Conservation (phyloP, 2,113 vertebrate species). For the Corythornis madagascariensis region DNA sequence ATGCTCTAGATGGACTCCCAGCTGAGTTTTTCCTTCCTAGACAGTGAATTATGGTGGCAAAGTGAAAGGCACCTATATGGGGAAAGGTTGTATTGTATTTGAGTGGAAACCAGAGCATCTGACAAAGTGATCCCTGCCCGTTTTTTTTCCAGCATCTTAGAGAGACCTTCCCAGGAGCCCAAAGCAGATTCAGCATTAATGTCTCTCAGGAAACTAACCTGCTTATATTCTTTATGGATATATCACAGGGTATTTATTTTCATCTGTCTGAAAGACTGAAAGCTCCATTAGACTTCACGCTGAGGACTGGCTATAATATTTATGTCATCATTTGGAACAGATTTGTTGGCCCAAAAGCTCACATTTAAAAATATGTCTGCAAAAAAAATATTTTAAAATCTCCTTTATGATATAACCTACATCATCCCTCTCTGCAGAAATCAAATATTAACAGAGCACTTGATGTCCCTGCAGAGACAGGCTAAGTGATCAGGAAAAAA, state of each 20-base stretch:
- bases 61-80: background rate
- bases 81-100: background rate
- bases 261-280: background rate
- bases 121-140: background rate
- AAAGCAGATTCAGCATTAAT: background rate
- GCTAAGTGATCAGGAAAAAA: background rate
- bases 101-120: background rate
- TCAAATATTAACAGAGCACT: conserved; percentile 12
- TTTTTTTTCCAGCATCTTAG: background rate
- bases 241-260: conserved; percentile 35
- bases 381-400: background rate
- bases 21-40: background rate
- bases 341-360: conserved; percentile 53
- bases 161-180: background rate
- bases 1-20: background rate
- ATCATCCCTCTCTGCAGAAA: background rate
- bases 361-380: background rate
- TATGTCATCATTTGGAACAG: conserved; percentile 22
- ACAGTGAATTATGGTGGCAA: background rate
- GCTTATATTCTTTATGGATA: background rate
- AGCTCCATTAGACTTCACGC: conserved; percentile 7
- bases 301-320: conserved; percentile 13
- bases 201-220: background rate
- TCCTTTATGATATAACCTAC: background rate
- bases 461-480: background rate